Evolutionary conservation across 2,113 vertebrate species (phyloP).

Genomic region (Machaerirhynchus nigripectus): DNA sequence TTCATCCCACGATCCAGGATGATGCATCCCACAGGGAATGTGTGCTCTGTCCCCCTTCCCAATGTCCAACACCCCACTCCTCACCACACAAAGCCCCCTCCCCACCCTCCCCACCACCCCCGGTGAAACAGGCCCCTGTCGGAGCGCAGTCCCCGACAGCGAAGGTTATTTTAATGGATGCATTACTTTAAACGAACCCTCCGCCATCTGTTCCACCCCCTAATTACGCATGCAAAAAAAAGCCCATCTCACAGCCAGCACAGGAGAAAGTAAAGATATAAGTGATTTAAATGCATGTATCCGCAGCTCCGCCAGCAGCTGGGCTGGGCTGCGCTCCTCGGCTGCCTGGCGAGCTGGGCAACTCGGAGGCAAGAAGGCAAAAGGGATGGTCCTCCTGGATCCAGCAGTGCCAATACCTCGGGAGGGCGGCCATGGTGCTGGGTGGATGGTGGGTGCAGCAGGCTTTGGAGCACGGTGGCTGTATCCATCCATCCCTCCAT

Average conservation of each 20-base stretch:
- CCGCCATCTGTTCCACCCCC: slow-evolving; percentile 81
- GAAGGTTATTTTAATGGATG: slow-evolving; percentile 84
- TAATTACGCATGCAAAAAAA: slow-evolving; percentile 77
- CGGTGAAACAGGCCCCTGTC: slow-evolving; percentile 23
- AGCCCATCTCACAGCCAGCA: slow-evolving; percentile 74
- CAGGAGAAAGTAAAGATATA: slow-evolving; percentile 72
- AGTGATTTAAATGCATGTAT: slow-evolving; percentile 78
- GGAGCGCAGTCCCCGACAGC: slow-evolving; percentile 71
- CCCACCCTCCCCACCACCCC: background rate
- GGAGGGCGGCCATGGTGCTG: background rate
- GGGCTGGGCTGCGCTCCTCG: slow-evolving; percentile 33
- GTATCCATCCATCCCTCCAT: background rate
- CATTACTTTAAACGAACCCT: slow-evolving; percentile 82
- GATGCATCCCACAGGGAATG: background rate
- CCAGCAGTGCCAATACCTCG: fast-evolving
- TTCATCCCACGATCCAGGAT: background rate
- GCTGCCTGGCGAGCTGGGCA: background rate
- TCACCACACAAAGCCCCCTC: background rate
- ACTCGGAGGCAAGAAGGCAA: background rate
- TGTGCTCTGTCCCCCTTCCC: background rate
- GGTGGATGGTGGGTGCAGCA: background rate
- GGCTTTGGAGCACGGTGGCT: background rate
- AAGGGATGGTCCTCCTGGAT: background rate
- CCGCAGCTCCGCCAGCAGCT: slow-evolving; percentile 64
- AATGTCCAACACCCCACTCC: background rate